Base-by-base conservation (phyloP, 2,888 invertebrate genomes). In the Xylota sylvarum region DNA sequence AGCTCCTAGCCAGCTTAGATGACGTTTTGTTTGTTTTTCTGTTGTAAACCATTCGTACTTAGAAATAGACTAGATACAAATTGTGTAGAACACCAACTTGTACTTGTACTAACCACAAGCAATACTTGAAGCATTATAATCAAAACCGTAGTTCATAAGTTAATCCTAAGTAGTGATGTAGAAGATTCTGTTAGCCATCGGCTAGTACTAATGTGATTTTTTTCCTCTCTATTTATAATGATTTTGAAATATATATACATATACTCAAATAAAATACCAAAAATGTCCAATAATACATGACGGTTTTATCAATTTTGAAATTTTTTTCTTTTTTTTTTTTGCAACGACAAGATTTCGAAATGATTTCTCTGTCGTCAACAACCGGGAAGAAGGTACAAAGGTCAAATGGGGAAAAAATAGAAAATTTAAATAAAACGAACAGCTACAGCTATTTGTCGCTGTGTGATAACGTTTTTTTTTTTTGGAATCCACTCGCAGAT, bases 161-260 rank as follows among this genome's bases (percentile, higher is more conserved):
- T 81, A 65, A 48, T 23, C 60, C 46, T 81, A 85, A 81, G 76
- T 85, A 85, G 80, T 76, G 70, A 80, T 85, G 50, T 84, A 73
- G 30, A 79, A 79, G 37, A 72, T 80, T 65, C 64, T 76, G 17
- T 52, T 67, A 55, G 84, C 70, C 64, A 19, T 10, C 19, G 17
- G 69, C 74, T 80, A 52, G 60, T 46, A 55, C 56, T 46, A 81
- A 72, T 85, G 85, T 85, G 81, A 85, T 85, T 81, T 81, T 46
- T 80, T 85, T 81, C 79, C 67, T 52, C 80, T 81, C 72, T 85
- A 81, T 85, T 81, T 85, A 85, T 76, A 72, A 84, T 52, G 7
- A 70, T 70, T 69, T 78, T 58, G 40, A 77, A 77, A 30, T 48
- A 19, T 19, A 78, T 55, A 64, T 27, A 69, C 46, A 37, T 72